Percentiles rank a stretch among this genome's conserved stretches.
phyloP scores from a whole-genome alignment of 2,888 invertebrate genomes.

The Eucera pruinosa region DNA sequence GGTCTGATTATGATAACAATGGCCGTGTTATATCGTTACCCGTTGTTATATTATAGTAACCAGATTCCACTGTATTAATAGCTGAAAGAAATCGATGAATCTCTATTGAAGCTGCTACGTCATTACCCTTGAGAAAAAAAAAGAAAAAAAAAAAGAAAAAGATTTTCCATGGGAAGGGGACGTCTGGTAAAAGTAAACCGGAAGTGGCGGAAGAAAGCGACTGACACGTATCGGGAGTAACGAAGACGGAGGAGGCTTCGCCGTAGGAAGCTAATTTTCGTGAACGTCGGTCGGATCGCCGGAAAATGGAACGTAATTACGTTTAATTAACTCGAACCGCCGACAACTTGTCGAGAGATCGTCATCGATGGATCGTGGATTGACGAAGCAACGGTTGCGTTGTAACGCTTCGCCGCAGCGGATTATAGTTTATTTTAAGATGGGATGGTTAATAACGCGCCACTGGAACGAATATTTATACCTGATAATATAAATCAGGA shows the following conservation, averaged over 20 bases:
- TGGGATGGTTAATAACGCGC: constrained; percentile 5
- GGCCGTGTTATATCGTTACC: too few relatives aligned
- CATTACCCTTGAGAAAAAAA: too few relatives aligned
- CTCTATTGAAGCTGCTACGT: too few relatives aligned
- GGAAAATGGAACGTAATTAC: constrained; percentile 72
- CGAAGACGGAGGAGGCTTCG: constrained; percentile 57
- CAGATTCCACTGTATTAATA: too few relatives aligned
- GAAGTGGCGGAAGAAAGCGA: constrained; percentile 25
- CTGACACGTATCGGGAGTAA: constrained; percentile 55
- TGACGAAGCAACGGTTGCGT: not conserved
- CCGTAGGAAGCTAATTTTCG: constrained; percentile 64
- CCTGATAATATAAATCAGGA: constrained; percentile 48
- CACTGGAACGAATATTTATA: constrained; percentile 28
- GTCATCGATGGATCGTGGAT: constrained; percentile 44
- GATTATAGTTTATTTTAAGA: constrained; percentile 23
- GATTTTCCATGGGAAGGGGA: too few relatives aligned
- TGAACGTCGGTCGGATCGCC: constrained; percentile 56
- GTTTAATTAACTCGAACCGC: constrained; percentile 71
- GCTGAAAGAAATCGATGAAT: too few relatives aligned
- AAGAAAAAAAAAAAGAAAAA: too few relatives aligned
- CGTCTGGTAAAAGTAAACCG: constrained; percentile 29
- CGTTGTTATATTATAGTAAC: too few relatives aligned
- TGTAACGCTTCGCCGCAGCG: not conserved
- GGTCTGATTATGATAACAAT: too few relatives aligned
- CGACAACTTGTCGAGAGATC: constrained; percentile 61